phyloP scores from a whole-genome alignment of 2,113 vertebrate species.

The Brachyhypopomus gauderio region DNA sequence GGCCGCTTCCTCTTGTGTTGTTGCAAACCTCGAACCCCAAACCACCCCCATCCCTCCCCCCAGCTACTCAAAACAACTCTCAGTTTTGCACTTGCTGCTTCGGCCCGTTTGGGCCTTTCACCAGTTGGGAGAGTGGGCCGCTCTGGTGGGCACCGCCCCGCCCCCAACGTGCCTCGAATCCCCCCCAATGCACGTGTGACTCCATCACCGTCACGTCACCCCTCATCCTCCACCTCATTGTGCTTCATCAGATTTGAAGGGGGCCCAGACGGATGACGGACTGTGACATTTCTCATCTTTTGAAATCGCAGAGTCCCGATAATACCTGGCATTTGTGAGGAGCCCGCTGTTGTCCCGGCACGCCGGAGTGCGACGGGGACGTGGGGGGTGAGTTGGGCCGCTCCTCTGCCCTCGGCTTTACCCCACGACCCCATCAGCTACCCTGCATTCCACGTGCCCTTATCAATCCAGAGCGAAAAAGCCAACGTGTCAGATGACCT shows the following conservation, averaged over 20 bases:
- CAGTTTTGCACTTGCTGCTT: too few species aligned
- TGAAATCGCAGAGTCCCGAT: conserved; percentile 70
- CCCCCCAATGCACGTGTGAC: too few species aligned
- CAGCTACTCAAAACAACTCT: too few species aligned
- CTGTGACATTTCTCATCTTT: conserved; percentile 68
- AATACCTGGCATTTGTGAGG: conserved; percentile 72
- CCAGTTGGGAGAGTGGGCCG: too few species aligned
- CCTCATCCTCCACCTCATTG: conserved; percentile 44
- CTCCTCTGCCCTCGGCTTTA: not conserved
- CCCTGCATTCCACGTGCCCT: conserved; percentile 7
- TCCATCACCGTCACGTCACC: too few species aligned
- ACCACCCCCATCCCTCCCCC: too few species aligned
- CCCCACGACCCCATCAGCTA: not conserved
- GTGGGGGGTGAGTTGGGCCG: not conserved
- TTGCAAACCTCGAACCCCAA: too few species aligned
- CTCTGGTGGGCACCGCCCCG: too few species aligned
- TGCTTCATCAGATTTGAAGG: conserved; percentile 55
- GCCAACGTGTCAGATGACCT: conserved; percentile 19
- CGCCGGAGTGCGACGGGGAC: conserved; percentile 58
- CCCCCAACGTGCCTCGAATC: too few species aligned
- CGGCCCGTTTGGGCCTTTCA: too few species aligned
- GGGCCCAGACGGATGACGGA: conserved; percentile 36
- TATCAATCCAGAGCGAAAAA: conserved; percentile 42
- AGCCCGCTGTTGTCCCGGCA: conserved; percentile 57
- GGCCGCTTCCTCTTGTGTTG: too few species aligned